Evolutionary conservation across 2,888 invertebrate genomes (phyloP).

Genomic region (Exephanes ischioxanthus): DNA sequence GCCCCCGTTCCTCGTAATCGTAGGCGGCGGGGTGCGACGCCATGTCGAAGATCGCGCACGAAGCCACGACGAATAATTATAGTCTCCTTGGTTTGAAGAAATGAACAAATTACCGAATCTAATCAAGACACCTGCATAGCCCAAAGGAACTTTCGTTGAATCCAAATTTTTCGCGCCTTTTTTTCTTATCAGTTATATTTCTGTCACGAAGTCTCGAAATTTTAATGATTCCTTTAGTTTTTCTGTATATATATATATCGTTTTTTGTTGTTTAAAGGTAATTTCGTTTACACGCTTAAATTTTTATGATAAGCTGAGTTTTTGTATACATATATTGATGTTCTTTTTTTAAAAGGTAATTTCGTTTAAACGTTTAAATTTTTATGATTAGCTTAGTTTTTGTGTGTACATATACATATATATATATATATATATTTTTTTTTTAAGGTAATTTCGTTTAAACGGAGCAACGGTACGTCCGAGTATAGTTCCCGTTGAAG

Average conservation of each 20-base stretch:
- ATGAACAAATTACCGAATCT: neutral
- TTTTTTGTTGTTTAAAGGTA: neutral
- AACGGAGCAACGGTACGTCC: neutral
- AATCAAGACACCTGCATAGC: conserved; percentile 23
- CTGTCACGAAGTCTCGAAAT: neutral
- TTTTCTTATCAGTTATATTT: neutral
- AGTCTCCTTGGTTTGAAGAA: conserved; percentile 22
- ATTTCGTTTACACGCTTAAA: neutral
- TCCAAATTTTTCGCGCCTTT: neutral
- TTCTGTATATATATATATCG: neutral
- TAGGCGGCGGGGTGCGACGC: conserved; percentile 80
- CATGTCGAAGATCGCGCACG: conserved; percentile 75
- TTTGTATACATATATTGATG: neutral
- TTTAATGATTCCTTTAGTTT: neutral
- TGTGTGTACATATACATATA: neutral
- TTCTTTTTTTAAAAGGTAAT: neutral
- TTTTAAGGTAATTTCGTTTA: neutral
- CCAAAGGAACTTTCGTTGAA: neutral
- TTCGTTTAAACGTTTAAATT: neutral
- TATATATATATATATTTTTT: neutral
- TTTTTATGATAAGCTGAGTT: neutral
- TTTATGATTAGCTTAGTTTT: neutral
- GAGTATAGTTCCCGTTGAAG: conserved; percentile 4
- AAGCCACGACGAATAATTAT: conserved; percentile 62
- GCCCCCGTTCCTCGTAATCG: conserved; percentile 82